A percentile compares a stretch with the other conserved stretches of the same genome.
Evolutionary conservation across 2,113 vertebrate species (phyloP).

Genomic region (Toxotes chatareus): DNA sequence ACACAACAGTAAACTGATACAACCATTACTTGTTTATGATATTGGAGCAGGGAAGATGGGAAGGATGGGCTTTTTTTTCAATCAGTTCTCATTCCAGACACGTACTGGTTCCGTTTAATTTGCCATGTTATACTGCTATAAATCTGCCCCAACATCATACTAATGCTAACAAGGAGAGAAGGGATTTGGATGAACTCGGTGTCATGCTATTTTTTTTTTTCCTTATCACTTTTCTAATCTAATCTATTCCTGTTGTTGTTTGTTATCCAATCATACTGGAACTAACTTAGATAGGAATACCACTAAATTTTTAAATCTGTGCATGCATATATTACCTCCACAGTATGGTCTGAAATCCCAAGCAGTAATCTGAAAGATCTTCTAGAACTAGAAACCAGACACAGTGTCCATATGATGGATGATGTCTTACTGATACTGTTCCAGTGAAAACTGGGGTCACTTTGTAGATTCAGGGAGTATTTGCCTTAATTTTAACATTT

Average conservation of each 20-base stretch:
- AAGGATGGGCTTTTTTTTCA: conserved; percentile 18
- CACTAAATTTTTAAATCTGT: background rate
- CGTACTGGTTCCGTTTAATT: conserved; percentile 71
- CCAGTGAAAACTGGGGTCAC: conserved; percentile 27
- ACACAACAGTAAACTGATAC: conserved; percentile 73
- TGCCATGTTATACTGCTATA: conserved; percentile 66
- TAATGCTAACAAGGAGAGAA: conserved; percentile 60
- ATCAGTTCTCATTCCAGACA: conserved; percentile 69
- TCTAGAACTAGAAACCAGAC: conserved; percentile 28
- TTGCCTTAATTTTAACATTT: conserved; percentile 1
- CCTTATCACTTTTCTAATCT: conserved; percentile 59
- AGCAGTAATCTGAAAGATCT: conserved; percentile 31
- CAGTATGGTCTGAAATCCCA: conserved; percentile 32
- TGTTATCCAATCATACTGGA: conserved; percentile 40
- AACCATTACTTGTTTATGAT: conserved; percentile 78
- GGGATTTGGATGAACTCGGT: conserved; percentile 55
- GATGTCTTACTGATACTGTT: conserved; percentile 2
- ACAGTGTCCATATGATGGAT: conserved; percentile 15
- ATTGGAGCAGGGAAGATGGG: conserved; percentile 37
- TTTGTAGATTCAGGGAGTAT: conserved; percentile 16
- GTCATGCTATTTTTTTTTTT: conserved; percentile 19
- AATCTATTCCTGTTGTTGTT: conserved; percentile 63
- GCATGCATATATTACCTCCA: conserved; percentile 37
- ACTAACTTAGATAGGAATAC: conserved; percentile 37
- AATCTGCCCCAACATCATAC: conserved; percentile 71